These are phyloP conservation scores for Lampris incognitus DNA, from an alignment of 2,113 vertebrate genomes.

Conservation along the genomic window DNA sequence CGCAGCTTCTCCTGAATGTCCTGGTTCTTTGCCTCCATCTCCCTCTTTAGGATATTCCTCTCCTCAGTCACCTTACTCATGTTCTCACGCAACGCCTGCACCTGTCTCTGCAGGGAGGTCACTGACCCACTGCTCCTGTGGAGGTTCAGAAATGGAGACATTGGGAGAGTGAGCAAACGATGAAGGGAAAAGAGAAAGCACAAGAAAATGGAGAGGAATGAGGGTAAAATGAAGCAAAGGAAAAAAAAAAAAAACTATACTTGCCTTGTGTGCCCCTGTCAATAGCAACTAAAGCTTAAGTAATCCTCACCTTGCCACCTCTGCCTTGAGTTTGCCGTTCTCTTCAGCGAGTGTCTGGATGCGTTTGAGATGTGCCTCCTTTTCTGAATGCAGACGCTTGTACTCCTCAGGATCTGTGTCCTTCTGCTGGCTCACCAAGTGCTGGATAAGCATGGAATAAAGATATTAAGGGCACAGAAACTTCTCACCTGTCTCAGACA, in stretches of 20 bases:
- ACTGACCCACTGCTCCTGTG: constrained; percentile 86
- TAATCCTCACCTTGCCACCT: constrained; percentile 85
- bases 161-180: neutral
- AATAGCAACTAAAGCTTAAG: neutral
- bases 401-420: constrained; percentile 95
- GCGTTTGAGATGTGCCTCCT: constrained; percentile 90
- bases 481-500: no score
- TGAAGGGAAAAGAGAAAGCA: neutral
- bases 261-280: neutral
- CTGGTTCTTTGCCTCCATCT: constrained; percentile 85
- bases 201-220: no score
- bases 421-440: constrained; percentile 95
- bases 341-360: constrained; percentile 96
- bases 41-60: constrained; percentile 87
- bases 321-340: constrained; percentile 87
- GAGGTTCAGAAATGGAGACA: constrained; percentile 8
- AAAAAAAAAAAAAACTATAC: neutral
- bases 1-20: constrained; percentile 92
- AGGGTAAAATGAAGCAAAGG: no score
- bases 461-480: neutral
- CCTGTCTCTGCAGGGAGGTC: constrained; percentile 88
- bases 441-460: constrained; percentile 74
- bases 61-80: constrained; percentile 85
- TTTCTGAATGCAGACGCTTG: constrained; percentile 92
- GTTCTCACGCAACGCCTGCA: constrained; percentile 88